Conservation (phyloP, 2,797 vertebrate genomes). For the Lophotriccus pileatus region DNA sequence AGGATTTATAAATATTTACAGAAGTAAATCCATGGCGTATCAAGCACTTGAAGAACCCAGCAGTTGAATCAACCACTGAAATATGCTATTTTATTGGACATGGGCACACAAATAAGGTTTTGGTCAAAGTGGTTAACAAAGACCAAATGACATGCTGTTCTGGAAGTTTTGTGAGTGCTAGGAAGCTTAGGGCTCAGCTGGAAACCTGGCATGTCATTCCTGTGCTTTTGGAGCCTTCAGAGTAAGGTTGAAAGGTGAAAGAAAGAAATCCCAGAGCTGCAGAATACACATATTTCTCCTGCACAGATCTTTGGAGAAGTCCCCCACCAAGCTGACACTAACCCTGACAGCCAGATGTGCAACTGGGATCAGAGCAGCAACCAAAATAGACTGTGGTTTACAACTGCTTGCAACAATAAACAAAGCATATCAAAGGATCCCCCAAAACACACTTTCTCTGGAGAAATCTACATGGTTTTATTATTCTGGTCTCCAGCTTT, state of each 20-base stretch:
- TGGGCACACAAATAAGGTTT: constrained; percentile 34
- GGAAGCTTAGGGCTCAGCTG: not conserved
- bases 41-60: not conserved
- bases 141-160: constrained; percentile 18
- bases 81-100: constrained; percentile 41
- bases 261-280: not conserved
- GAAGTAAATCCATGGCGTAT: not conserved
- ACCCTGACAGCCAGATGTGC: constrained; percentile 32
- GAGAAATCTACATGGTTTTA: constrained; percentile 47
- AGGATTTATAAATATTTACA: not conserved
- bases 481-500: constrained; percentile 54
- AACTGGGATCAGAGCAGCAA: constrained; percentile 17
- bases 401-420: constrained; percentile 61
- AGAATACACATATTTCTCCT: not conserved
- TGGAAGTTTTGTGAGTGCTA: not conserved
- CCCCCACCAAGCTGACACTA: constrained; percentile 5
- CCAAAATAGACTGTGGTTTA: constrained; percentile 61
- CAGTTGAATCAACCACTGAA: not conserved
- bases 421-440: constrained; percentile 41
- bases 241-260: constrained; percentile 21
- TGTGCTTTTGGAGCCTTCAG: not conserved
- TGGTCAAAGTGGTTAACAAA: constrained; percentile 10
- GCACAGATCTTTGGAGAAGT: not conserved
- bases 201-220: not conserved
- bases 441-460: constrained; percentile 34